Evolutionary conservation across 2,113 vertebrate species (phyloP).

Genomic region (Gobio gobio): DNA sequence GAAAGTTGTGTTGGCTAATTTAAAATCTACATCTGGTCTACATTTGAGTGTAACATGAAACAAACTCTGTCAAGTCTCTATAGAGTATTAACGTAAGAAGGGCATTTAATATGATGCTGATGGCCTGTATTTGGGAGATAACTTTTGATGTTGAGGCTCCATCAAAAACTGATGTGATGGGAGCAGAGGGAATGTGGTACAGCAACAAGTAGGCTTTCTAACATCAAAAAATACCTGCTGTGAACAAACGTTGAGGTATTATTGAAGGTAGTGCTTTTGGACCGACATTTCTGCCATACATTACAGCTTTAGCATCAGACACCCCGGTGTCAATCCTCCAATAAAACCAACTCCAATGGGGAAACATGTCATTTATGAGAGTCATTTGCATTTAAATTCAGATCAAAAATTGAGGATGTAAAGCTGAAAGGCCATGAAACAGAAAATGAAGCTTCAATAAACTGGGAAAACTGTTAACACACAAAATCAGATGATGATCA

Average conservation of each 20-base stretch:
- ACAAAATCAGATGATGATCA: not conserved
- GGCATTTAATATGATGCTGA: constrained; percentile 61
- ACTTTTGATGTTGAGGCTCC: constrained; percentile 62
- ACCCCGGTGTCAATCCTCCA: constrained; percentile 61
- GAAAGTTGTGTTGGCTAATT: constrained; percentile 48
- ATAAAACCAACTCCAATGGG: constrained; percentile 21
- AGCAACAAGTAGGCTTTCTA: constrained; percentile 59
- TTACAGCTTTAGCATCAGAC: constrained; percentile 33
- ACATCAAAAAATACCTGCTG: constrained; percentile 53
- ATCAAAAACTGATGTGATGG: constrained; percentile 59
- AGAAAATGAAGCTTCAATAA: constrained; percentile 24
- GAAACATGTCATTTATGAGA: constrained; percentile 28
- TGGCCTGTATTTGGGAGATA: constrained; percentile 67
- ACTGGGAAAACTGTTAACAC: constrained; percentile 1
- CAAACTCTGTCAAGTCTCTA: constrained; percentile 62
- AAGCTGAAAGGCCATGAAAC: constrained; percentile 8
- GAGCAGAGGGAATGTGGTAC: constrained; percentile 32
- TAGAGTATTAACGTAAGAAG: constrained; percentile 66
- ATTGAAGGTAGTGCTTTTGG: not conserved
- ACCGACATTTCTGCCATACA: constrained; percentile 46
- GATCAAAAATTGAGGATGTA: constrained; percentile 21
- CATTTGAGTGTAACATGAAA: constrained; percentile 60
- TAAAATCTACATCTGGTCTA: constrained; percentile 59
- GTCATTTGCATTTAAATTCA: constrained; percentile 49
- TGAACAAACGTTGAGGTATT: constrained; percentile 62